Percentiles rank a stretch among this genome's conserved stretches.
These are phyloP conservation scores for Ptychoptera albimana DNA, from an alignment of 2,888 invertebrate species.

Conservation along the genomic window DNA sequence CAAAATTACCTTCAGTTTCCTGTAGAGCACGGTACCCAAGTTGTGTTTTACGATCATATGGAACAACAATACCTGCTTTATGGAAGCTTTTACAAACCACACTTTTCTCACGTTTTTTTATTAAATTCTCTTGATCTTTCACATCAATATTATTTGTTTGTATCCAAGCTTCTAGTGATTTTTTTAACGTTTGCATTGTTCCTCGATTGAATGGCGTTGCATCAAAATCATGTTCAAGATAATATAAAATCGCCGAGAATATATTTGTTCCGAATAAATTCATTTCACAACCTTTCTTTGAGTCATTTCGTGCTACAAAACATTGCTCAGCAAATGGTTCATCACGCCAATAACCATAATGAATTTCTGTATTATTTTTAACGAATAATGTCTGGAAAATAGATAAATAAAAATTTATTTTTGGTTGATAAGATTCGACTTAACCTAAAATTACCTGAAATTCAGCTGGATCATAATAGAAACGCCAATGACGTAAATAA, in stretches of 20 bases:
- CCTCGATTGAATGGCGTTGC: constrained; percentile 45
- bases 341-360: constrained; percentile 85
- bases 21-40: constrained; percentile 68
- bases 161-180: constrained; percentile 45
- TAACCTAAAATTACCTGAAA: constrained; percentile 73
- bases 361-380: constrained; percentile 52
- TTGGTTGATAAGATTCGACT: constrained; percentile 5
- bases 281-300: constrained; percentile 50
- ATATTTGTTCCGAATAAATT: constrained; percentile 59
- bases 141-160: constrained; percentile 41
- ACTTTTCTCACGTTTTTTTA: constrained; percentile 42
- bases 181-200: constrained; percentile 40
- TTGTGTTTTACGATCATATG: constrained; percentile 62
- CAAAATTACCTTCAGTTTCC: constrained; percentile 42
- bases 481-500: constrained; percentile 75
- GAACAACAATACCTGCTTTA: constrained; percentile 71
- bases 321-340: constrained; percentile 60
- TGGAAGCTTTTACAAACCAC: constrained; percentile 61
- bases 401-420: constrained; percentile 4
- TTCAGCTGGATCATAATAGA: constrained; percentile 88
- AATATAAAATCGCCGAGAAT: constrained; percentile 44
- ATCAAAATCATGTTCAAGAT: constrained; percentile 21
- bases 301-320: constrained; percentile 55
- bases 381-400: constrained; percentile 48
- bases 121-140: constrained; percentile 37